Percentiles rank a stretch among this genome's conserved stretches.
Conservation (phyloP, 2,797 vertebrate genomes). For the Crypturellus tataupa region DNA sequence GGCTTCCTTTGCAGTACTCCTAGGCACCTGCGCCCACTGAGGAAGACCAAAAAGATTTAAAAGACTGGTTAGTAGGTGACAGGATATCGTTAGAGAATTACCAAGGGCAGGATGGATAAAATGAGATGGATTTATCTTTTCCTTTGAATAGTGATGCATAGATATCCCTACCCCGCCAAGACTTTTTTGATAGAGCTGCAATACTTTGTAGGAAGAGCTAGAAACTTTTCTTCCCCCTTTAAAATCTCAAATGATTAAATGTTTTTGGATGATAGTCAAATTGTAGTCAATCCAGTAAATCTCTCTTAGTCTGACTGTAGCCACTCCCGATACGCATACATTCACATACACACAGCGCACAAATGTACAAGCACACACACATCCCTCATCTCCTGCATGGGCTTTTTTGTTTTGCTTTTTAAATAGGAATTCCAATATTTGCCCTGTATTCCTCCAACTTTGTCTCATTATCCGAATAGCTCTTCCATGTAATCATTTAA, state of each 20-base stretch:
- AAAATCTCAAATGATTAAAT: conserved; percentile 28
- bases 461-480: not conserved
- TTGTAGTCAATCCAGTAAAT: not conserved
- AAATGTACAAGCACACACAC: not conserved
- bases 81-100: not conserved
- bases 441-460: not conserved
- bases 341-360: not conserved
- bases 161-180: not conserved
- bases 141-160: not conserved
- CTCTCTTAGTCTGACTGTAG: not conserved
- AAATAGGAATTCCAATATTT: not conserved
- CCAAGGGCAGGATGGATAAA: not conserved
- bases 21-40: not conserved
- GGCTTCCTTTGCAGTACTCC: not conserved
- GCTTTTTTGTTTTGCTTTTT: not conserved
- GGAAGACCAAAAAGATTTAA: not conserved
- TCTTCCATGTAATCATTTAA: not conserved
- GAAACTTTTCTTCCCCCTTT: conserved; percentile 2
- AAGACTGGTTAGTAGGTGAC: not conserved
- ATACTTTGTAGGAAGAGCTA: not conserved
- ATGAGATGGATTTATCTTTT: not conserved
- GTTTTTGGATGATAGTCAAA: not conserved
- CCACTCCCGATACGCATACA: not conserved
- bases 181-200: not conserved
- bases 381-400: not conserved